These are phyloP conservation scores for Muscicapa striata DNA, from an alignment of 2,797 vertebrate genomes.

Conservation along the genomic window DNA sequence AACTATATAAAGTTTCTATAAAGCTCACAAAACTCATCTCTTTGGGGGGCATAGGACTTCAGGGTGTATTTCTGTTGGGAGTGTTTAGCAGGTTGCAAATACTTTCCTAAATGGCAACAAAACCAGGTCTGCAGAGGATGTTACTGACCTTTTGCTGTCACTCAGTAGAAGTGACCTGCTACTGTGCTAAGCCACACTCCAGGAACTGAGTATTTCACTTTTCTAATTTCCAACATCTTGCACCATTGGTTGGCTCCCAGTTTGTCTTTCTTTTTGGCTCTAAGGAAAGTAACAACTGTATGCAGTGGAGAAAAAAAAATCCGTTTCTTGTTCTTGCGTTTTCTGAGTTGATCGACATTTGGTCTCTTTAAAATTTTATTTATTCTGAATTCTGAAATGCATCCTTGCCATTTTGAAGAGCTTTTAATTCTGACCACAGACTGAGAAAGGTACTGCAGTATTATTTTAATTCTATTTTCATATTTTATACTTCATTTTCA, in stretches of 20 bases:
- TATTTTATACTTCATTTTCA: conserved; percentile 57
- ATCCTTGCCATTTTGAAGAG: conserved; percentile 42
- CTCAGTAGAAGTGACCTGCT: not conserved
- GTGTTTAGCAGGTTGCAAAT: not conserved
- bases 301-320: conserved; percentile 8
- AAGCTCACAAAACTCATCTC: not conserved
- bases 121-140: conserved; percentile 1
- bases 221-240: not conserved
- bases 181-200: conserved; percentile 3
- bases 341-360: not conserved
- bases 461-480: conserved; percentile 56
- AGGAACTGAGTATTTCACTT: conserved; percentile 30
- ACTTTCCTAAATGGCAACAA: not conserved
- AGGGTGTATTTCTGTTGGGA: not conserved
- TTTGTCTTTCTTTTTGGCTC: not conserved
- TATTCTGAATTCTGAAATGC: conserved; percentile 56
- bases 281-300: not conserved
- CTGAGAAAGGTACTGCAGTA: conserved; percentile 56
- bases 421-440: conserved; percentile 49
- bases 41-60: not conserved
- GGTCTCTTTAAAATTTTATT: conserved; percentile 5
- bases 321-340: conserved; percentile 1
- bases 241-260: not conserved
- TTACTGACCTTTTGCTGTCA: not conserved
- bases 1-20: not conserved